phyloP scores from a whole-genome alignment of 2,797 vertebrate species.

The Epinephelus coioides region DNA sequence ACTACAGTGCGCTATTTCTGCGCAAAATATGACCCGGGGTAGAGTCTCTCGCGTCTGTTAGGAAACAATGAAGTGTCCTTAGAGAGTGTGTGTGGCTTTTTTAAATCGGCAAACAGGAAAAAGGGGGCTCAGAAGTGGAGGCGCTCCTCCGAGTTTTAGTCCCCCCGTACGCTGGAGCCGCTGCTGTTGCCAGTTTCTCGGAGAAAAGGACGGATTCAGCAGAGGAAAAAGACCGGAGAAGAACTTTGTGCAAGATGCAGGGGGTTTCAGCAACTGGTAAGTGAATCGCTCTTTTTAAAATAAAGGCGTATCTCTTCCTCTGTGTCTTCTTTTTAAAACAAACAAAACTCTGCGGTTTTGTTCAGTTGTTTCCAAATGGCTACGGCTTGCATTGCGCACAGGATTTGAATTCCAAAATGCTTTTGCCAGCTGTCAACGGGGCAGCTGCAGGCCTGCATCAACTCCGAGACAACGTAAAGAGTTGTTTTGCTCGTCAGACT shows the following conservation, averaged over 20 bases:
- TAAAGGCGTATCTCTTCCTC: not conserved
- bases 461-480: constrained; percentile 30
- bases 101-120: constrained; percentile 36
- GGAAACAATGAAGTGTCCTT: constrained; percentile 52
- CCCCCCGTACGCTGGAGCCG: constrained; percentile 48
- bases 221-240: constrained; percentile 43
- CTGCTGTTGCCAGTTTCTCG: constrained; percentile 57
- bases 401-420: constrained; percentile 68
- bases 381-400: constrained; percentile 60
- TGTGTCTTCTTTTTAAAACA: constrained; percentile 1
- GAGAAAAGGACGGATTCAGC: constrained; percentile 51
- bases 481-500: constrained; percentile 29
- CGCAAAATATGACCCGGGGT: constrained; percentile 45
- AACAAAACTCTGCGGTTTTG: not conserved
- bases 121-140: constrained; percentile 53
- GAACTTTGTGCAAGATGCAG: constrained; percentile 82
- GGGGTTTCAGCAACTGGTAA: constrained; percentile 82
- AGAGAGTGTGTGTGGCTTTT: constrained; percentile 19
- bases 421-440: constrained; percentile 80
- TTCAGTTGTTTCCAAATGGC: constrained; percentile 54
- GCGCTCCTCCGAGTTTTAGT: constrained; percentile 60
- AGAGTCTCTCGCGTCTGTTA: constrained; percentile 23
- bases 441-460: constrained; percentile 73
- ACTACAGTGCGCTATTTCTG: constrained; percentile 41
- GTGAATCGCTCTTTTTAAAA: constrained; percentile 19